These are phyloP conservation scores for Solea senegalensis DNA, from an alignment of 2,113 vertebrate genomes.

Conservation along the genomic window DNA sequence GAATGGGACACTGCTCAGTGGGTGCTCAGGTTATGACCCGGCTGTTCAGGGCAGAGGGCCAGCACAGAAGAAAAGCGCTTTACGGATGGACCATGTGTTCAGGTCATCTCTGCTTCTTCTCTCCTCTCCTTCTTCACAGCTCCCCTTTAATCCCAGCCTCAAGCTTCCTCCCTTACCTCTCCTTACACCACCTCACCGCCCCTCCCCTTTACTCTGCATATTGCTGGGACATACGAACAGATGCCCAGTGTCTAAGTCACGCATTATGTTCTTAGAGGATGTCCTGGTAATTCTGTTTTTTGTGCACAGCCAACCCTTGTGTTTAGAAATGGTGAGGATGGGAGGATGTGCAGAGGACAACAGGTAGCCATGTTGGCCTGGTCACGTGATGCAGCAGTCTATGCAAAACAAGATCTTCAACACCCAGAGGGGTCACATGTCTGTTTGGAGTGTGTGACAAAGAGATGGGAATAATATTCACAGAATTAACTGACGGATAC, in stretches of 20 bases:
- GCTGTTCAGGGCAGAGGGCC: slow-evolving; percentile 58
- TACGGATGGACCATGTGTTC: slow-evolving; percentile 82
- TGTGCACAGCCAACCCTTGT: slow-evolving; percentile 51
- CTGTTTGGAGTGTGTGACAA: slow-evolving; percentile 23
- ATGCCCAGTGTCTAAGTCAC: slow-evolving; percentile 84
- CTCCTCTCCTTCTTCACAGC: slow-evolving; percentile 65
- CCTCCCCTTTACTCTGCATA: slow-evolving; percentile 70
- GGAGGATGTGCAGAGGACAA: slow-evolving; percentile 38
- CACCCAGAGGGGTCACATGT: slow-evolving; percentile 37
- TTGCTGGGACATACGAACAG: slow-evolving; percentile 82
- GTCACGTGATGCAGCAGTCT: slow-evolving; percentile 42
- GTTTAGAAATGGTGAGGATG: slow-evolving; percentile 35
- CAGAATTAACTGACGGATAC: slow-evolving; percentile 1
- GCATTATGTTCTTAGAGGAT: slow-evolving; percentile 87
- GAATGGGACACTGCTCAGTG: slow-evolving; percentile 33
- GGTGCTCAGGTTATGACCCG: slow-evolving; percentile 61
- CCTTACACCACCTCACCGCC: slow-evolving; percentile 52
- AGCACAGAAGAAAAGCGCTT: slow-evolving; percentile 68
- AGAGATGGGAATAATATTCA: slow-evolving; percentile 19
- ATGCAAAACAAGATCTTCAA: slow-evolving; percentile 57
- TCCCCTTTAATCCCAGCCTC: slow-evolving; percentile 81
- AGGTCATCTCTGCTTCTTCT: slow-evolving; percentile 77
- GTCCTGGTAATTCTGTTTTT: slow-evolving; percentile 76
- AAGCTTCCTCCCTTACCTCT: slow-evolving; percentile 44
- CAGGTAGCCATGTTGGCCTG: slow-evolving; percentile 51